phyloP scores from a whole-genome alignment of 2,113 vertebrate genomes.

The Cyprinodon tularosa region DNA sequence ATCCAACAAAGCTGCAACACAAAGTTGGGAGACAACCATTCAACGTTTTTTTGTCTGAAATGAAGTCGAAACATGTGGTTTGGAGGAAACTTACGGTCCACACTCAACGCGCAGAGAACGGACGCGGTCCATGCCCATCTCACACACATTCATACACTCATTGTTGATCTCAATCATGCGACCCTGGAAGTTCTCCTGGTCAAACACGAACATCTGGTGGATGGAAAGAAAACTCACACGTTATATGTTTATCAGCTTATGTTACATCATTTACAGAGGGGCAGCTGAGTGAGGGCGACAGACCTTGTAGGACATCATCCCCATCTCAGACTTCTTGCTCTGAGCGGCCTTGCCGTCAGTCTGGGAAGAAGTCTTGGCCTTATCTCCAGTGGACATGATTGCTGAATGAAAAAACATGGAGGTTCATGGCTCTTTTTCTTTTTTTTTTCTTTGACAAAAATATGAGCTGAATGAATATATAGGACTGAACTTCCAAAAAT shows the following conservation, averaged over 20 bases:
- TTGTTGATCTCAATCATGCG: conserved; percentile 83
- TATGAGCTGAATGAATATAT: background rate
- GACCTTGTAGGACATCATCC: conserved; percentile 82
- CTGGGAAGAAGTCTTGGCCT: conserved; percentile 81
- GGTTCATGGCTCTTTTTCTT: background rate
- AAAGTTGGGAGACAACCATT: background rate
- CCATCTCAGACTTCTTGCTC: conserved; percentile 82
- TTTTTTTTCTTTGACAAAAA: background rate
- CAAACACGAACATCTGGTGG: conserved; percentile 81
- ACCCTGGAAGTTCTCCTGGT: conserved; percentile 88
- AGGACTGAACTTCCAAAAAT: background rate
- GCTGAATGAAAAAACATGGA: conserved; percentile 49
- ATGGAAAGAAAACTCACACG: background rate
- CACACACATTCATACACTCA: conserved; percentile 85
- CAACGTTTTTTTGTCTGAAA: background rate
- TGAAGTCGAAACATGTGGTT: background rate
- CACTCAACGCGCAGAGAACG: conserved; percentile 83
- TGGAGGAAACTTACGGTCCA: conserved; percentile 78
- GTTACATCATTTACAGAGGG: background rate
- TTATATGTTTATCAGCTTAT: background rate
- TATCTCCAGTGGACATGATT: conserved; percentile 83
- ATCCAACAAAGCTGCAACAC: conserved; percentile 79
- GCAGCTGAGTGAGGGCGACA: conserved; percentile 14
- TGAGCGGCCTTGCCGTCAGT: conserved; percentile 81
- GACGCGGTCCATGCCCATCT: conserved; percentile 82